Percentiles rank a stretch among this genome's conserved stretches.
Conservation (phyloP, 2,113 vertebrate genomes). For the Lepus europaeus region DNA sequence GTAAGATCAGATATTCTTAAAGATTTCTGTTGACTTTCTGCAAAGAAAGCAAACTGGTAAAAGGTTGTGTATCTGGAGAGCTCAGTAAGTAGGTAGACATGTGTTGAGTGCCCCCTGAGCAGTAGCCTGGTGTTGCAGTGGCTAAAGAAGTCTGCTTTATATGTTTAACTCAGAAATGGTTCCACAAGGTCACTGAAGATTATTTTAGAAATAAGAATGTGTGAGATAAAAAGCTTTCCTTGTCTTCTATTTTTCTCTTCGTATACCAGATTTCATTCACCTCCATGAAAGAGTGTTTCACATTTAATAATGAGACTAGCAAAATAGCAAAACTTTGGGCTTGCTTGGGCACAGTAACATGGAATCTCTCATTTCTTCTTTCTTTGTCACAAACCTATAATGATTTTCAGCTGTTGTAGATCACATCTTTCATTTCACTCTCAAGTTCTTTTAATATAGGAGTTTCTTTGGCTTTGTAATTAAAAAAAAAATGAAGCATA, state of each 20-base stretch:
- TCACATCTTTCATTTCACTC: background rate
- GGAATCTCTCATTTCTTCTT: background rate
- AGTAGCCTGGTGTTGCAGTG: background rate
- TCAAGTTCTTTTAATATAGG: background rate
- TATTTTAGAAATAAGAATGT: constrained; percentile 44
- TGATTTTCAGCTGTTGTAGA: background rate
- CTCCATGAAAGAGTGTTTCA: constrained; percentile 6
- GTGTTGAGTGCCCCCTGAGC: constrained; percentile 44
- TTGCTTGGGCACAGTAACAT: background rate
- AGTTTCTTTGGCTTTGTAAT: constrained; percentile 14
- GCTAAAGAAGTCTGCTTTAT: background rate
- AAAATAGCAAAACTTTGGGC: background rate
- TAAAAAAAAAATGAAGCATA: background rate
- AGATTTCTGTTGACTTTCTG: constrained; percentile 66
- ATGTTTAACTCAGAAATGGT: background rate
- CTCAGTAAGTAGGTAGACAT: background rate
- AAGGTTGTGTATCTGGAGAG: background rate
- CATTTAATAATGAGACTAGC: background rate
- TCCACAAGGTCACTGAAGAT: constrained; percentile 50
- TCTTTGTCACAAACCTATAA: background rate
- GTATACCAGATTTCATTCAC: background rate
- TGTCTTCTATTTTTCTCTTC: constrained; percentile 31
- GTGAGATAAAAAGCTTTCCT: background rate
- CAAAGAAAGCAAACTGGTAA: background rate
- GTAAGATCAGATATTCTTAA: constrained; percentile 46